A percentile compares a stretch with the other conserved stretches of the same genome.
These are phyloP conservation scores for Orientallactaga sibirica DNA, from an alignment of 2,797 vertebrate species.

Conservation along the genomic window DNA sequence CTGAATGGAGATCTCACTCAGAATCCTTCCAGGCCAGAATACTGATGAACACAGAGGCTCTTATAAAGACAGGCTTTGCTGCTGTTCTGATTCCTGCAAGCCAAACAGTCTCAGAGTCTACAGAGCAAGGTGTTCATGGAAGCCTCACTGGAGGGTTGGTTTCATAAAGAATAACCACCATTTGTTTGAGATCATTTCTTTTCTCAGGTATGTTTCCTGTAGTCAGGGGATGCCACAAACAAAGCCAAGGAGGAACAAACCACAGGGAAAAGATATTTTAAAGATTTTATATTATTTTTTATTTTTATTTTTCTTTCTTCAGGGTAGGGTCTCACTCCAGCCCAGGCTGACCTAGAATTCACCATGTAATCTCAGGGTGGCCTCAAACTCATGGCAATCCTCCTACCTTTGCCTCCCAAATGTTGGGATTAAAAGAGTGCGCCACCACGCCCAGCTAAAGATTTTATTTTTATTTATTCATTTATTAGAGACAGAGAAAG, in stretches of 20 bases:
- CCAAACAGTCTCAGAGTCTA: background rate
- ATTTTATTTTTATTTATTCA: no score
- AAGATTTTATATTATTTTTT: background rate
- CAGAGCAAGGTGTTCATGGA: background rate
- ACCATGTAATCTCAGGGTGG: no score
- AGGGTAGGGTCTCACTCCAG: no score
- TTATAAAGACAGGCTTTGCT: background rate
- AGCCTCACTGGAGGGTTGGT: background rate
- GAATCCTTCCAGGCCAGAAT: slow-evolving; percentile 44
- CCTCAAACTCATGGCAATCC: no score
- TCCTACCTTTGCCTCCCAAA: no score
- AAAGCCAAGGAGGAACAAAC: background rate
- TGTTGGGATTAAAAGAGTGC: no score
- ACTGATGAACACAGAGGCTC: slow-evolving; percentile 14
- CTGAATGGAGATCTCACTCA: slow-evolving; percentile 12
- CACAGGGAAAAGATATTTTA: background rate
- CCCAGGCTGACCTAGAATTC: no score
- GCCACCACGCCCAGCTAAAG: no score
- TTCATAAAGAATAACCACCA: background rate
- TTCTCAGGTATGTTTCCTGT: background rate
- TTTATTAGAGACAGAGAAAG: no score
- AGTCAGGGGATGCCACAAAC: background rate
- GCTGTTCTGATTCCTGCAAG: slow-evolving; percentile 15
- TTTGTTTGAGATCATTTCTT: background rate
- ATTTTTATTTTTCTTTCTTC: no score